Evolutionary conservation across 2,888 invertebrate species (phyloP), one percentile per base, ranked within the genome.

Genomic region (Malachius bipustulatus): DNA sequence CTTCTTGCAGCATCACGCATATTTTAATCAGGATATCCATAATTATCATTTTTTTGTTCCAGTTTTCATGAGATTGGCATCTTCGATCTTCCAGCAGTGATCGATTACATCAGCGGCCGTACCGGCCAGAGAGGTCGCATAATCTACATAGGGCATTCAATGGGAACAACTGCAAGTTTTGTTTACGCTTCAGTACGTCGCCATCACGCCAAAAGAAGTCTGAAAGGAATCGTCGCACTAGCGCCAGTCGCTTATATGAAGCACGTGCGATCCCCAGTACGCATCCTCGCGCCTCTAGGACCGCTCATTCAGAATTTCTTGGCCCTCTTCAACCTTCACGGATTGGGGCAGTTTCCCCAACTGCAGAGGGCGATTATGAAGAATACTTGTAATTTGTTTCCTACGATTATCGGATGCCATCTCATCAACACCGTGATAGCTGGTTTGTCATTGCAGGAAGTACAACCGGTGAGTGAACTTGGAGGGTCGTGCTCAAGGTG

Each of bases 61-160:
- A 87, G 87, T 45, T 90, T 82, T 69, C 82, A 90, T 50, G 87
- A 93, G 56, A 81, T 88, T 59, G 87, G 81, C 0, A 57, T 75
- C 26, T 74, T 81, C 52, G 93, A 94, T 60, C 54, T 91, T 34
- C 88, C 91, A 4, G 83, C 88, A 0, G 75, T 72, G 49, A 74
- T 91, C 40, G 80, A 90, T 56, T 77, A 80, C 46, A 64, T 73
- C 2, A 55, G 74, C 15, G 49, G 60, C 1, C 46, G 41, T 9
- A 73, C 73, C 1, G 59, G 64, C 1, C 59, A 66, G 32, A 46
- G 59, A 9, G 47, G 47, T 9, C 59, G 67, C 28, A 47, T 80
- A 13, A 71, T 73, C 47, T 90, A 87, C 55, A 65, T 88, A 26
- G 91, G 90, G 0, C 88, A 90, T 60, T 90, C 88, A 0, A 88